phyloP scores from a whole-genome alignment of 2,888 invertebrate genomes.

The Serripes groenlandicus region DNA sequence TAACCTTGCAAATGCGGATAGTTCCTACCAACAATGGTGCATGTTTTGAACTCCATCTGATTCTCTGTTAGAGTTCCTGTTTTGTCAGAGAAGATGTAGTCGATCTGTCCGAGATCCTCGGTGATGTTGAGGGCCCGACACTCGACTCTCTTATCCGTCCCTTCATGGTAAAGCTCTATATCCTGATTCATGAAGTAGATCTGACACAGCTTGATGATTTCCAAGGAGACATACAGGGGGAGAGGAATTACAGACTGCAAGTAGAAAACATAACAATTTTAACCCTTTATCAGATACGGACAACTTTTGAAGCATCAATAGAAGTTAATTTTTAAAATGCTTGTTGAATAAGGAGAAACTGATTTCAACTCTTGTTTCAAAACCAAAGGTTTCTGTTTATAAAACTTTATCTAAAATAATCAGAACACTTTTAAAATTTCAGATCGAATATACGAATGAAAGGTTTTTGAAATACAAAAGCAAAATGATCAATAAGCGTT shows the following conservation, averaged over 20 bases:
- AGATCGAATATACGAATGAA: no score
- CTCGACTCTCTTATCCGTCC: slow-evolving; percentile 93
- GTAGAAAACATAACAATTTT: slow-evolving; percentile 46
- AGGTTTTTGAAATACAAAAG: no score
- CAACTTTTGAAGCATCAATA: no score
- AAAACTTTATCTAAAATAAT: no score
- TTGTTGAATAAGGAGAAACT: no score
- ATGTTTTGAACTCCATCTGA: slow-evolving; percentile 97
- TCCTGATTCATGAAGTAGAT: slow-evolving; percentile 98
- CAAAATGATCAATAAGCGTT: no score
- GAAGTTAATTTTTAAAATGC: no score
- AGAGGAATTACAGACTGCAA: slow-evolving; percentile 97
- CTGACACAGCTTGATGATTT: slow-evolving; percentile 98
- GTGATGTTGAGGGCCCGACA: slow-evolving; percentile 98
- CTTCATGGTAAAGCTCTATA: slow-evolving; percentile 93
- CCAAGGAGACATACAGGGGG: slow-evolving; percentile 98
- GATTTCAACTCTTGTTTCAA: no score
- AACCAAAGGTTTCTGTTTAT: no score
- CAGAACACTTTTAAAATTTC: no score
- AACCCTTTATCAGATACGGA: not conserved
- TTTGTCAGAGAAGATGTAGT: slow-evolving; percentile 98
- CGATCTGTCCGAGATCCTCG: slow-evolving; percentile 97
- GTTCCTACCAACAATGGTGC: slow-evolving; percentile 95
- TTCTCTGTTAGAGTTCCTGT: slow-evolving; percentile 99
- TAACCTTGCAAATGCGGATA: slow-evolving; percentile 88